Evolutionary conservation across 2,888 invertebrate genomes (phyloP).

Genomic region (Bugulina stolonifera): DNA sequence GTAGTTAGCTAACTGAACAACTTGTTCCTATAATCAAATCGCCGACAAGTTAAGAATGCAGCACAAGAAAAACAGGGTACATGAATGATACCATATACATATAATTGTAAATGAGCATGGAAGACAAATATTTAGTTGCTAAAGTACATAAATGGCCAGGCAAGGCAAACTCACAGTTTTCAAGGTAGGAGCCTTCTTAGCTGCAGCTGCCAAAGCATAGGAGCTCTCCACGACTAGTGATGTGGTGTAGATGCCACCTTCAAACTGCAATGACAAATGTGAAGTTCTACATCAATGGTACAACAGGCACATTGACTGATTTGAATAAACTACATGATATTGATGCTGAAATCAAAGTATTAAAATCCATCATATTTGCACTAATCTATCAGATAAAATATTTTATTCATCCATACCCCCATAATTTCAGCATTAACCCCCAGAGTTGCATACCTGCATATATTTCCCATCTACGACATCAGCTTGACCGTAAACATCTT

Average conservation of each 20-base stretch:
- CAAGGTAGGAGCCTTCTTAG: constrained; percentile 66
- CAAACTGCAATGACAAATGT: constrained; percentile 67
- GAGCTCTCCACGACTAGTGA: constrained; percentile 62
- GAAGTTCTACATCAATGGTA: neutral
- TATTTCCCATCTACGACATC: constrained; percentile 86
- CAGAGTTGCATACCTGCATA: constrained; percentile 57
- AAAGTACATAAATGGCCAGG: too few species aligned
- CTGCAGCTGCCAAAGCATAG: constrained; percentile 61
- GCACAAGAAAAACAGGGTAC: too few species aligned
- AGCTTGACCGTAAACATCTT: constrained; percentile 87
- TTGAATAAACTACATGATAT: constrained; percentile 22
- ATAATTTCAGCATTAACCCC: too few species aligned
- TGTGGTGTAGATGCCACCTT: constrained; percentile 57
- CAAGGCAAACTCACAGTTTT: constrained; percentile 55
- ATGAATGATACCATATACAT: neutral
- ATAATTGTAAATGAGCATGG: neutral
- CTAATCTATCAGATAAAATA: constrained; percentile 17
- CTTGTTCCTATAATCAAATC: constrained; percentile 71
- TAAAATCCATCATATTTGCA: neutral
- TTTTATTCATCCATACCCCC: too few species aligned
- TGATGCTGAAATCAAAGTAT: neutral
- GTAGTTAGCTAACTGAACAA: constrained; percentile 82
- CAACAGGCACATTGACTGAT: constrained; percentile 20
- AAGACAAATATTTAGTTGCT: neutral
- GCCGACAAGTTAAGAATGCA: too few species aligned